A percentile compares a stretch with the other conserved stretches of the same genome.
Evolutionary conservation across 1,140 invertebrate genomes (phyloP).

Genomic region (Drosophila bifasciata): DNA sequence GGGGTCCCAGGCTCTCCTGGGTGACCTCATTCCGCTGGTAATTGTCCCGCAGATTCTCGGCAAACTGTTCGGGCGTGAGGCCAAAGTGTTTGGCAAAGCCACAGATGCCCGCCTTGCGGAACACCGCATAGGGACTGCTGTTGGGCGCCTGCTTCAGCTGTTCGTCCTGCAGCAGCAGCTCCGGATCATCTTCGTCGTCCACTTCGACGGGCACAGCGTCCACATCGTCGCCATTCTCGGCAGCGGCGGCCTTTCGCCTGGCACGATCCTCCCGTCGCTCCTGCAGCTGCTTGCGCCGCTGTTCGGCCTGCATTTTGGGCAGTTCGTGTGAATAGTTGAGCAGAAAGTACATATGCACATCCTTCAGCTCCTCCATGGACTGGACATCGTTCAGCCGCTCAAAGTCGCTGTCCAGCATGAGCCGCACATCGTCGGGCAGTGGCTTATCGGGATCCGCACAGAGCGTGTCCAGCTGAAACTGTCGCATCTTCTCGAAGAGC

Average conservation of each 20-base stretch:
- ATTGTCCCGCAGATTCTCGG: slow-evolving; percentile 97
- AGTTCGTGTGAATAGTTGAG: slow-evolving; percentile 96
- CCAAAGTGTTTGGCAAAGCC: slow-evolving; percentile 96
- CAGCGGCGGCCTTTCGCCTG: slow-evolving; percentile 84
- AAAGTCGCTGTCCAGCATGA: slow-evolving; percentile 94
- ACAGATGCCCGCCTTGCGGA: slow-evolving; percentile 93
- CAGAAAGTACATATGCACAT: slow-evolving; percentile 96
- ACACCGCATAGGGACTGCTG: slow-evolving; percentile 94
- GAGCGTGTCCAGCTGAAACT: slow-evolving; percentile 94
- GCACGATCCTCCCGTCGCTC: slow-evolving; percentile 85
- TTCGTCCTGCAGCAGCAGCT: slow-evolving; percentile 86
- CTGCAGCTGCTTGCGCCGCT: slow-evolving; percentile 86
- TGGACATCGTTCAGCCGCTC: slow-evolving; percentile 92
- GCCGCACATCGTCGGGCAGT: slow-evolving; percentile 91
- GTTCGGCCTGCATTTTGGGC: slow-evolving; percentile 92
- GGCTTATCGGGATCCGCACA: slow-evolving; percentile 93
- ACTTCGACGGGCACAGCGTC: slow-evolving; percentile 72
- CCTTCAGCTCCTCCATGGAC: slow-evolving; percentile 95
- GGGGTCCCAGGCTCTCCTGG: slow-evolving; percentile 92
- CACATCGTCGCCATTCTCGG: slow-evolving; percentile 84
- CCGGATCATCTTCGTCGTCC: slow-evolving; percentile 86
- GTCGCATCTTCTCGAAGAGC: slow-evolving; percentile 96
- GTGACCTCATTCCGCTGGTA: slow-evolving; percentile 99
- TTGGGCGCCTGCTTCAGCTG: slow-evolving; percentile 92
- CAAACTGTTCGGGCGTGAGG: slow-evolving; percentile 97